Evolutionary conservation across 2,797 vertebrate species (phyloP).

Genomic region (Gadopsis marmoratus): DNA sequence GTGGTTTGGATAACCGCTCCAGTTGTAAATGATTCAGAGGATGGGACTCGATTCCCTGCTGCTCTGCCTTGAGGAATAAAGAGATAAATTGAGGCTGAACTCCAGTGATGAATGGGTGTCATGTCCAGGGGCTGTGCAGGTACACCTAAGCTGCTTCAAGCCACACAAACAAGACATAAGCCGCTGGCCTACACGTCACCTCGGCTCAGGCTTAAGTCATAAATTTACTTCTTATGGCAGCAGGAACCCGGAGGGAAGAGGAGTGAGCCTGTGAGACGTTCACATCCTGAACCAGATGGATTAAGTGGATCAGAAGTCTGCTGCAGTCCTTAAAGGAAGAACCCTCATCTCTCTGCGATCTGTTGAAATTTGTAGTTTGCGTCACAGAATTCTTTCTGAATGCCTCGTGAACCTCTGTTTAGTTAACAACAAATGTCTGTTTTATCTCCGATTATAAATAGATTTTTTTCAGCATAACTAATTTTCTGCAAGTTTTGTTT

Average conservation of each 20-base stretch:
- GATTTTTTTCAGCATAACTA: too few relatives aligned
- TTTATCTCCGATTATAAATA: too few relatives aligned
- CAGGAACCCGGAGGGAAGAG: constrained; percentile 24
- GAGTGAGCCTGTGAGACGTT: constrained; percentile 7
- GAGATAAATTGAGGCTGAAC: constrained; percentile 36
- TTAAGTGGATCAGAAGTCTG: constrained; percentile 39
- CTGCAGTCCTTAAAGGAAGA: constrained; percentile 1
- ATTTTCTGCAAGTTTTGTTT: too few relatives aligned
- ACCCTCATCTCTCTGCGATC: neutral
- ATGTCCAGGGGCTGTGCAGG: constrained; percentile 38
- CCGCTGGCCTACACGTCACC: constrained; percentile 49
- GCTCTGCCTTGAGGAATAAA: constrained; percentile 15
- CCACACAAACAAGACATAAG: constrained; percentile 59
- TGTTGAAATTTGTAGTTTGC: neutral
- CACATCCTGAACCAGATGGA: constrained; percentile 33
- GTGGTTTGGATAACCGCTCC: neutral
- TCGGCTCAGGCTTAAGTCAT: constrained; percentile 45
- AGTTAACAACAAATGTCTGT: too few relatives aligned
- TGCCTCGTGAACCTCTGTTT: neutral
- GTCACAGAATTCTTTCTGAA: neutral
- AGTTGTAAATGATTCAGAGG: constrained; percentile 27
- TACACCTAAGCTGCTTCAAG: constrained; percentile 46
- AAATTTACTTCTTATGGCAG: constrained; percentile 31
- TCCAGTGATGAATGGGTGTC: constrained; percentile 56
- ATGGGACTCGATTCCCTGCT: neutral